Percentiles rank a stretch among this genome's conserved stretches.
phyloP scores from a whole-genome alignment of 1,140 invertebrate species.

The Rhopalosiphum padi region DNA sequence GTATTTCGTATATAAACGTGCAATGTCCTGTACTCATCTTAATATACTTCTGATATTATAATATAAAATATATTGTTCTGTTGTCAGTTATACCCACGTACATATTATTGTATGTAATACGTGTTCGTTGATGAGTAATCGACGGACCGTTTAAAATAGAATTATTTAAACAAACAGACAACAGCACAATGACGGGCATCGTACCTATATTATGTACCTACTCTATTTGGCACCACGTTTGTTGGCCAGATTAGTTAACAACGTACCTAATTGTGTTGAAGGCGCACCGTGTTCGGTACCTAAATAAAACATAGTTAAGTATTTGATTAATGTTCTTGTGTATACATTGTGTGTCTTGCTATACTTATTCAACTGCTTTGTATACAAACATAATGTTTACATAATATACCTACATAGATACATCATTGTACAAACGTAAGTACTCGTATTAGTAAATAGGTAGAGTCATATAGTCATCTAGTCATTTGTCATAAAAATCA shows the following conservation, averaged over 20 bases:
- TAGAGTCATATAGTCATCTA: not conserved
- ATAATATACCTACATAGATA: not conserved
- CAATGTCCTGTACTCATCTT: not conserved
- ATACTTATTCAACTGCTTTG: not conserved
- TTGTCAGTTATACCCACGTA: not conserved
- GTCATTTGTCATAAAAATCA: not conserved
- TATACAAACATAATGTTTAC: not conserved
- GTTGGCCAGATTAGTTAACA: conserved; percentile 45
- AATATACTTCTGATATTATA: not conserved
- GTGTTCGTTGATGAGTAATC: conserved; percentile 26
- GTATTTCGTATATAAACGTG: not conserved
- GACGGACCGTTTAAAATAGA: conserved; percentile 35
- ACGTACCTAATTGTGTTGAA: conserved; percentile 37
- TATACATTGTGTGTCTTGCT: not conserved
- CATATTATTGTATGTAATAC: not conserved
- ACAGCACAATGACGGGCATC: not conserved
- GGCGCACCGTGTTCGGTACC: not conserved
- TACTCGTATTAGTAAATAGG: not conserved
- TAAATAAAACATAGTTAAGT: not conserved
- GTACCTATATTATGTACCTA: not conserved
- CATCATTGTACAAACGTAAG: not conserved
- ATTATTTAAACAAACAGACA: conserved; percentile 50
- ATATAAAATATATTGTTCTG: not conserved
- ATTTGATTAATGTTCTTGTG: conserved; percentile 44
- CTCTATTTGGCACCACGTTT: conserved; percentile 32